These are phyloP conservation scores for Delia radicum DNA, from an alignment of 1,140 invertebrate genomes.

Conservation along the genomic window DNA sequence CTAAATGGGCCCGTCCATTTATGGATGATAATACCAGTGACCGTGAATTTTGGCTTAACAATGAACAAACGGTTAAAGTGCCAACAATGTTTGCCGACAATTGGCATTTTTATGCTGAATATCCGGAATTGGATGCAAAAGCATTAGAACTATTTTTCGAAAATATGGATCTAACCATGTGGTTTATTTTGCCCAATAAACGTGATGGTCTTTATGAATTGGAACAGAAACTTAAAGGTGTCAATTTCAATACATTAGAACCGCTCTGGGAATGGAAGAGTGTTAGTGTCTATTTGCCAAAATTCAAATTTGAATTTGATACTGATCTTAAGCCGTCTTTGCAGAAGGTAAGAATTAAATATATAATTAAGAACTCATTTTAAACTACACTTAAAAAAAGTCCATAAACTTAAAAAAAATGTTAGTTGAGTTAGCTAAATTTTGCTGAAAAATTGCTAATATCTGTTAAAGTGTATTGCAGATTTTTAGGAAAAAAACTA, in stretches of 20 bases:
- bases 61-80: conserved; percentile 56
- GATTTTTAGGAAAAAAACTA: too few species aligned
- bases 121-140: conserved; percentile 57
- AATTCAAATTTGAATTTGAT: conserved; percentile 65
- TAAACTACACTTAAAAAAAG: too few species aligned
- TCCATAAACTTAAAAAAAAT: neutral
- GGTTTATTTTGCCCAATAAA: conserved; percentile 66
- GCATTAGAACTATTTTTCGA: conserved; percentile 64
- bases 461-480: too few species aligned
- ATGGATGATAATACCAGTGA: conserved; percentile 57
- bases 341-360: conserved; percentile 40
- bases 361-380: neutral
- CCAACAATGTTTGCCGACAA: conserved; percentile 62
- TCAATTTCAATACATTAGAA: conserved; percentile 55
- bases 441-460: neutral
- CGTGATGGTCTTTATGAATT: conserved; percentile 59
- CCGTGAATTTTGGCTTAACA: conserved; percentile 59
- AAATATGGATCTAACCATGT: conserved; percentile 62
- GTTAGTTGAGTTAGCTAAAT: neutral
- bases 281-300: conserved; percentile 62
- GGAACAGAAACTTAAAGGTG: conserved; percentile 57
- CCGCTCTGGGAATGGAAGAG: conserved; percentile 45
- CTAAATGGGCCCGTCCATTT: conserved; percentile 67
- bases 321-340: conserved; percentile 58
- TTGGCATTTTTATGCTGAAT: conserved; percentile 58